Evolutionary conservation across 2,797 vertebrate genomes (phyloP).

Genomic region (Emydoidea blandingii): DNA sequence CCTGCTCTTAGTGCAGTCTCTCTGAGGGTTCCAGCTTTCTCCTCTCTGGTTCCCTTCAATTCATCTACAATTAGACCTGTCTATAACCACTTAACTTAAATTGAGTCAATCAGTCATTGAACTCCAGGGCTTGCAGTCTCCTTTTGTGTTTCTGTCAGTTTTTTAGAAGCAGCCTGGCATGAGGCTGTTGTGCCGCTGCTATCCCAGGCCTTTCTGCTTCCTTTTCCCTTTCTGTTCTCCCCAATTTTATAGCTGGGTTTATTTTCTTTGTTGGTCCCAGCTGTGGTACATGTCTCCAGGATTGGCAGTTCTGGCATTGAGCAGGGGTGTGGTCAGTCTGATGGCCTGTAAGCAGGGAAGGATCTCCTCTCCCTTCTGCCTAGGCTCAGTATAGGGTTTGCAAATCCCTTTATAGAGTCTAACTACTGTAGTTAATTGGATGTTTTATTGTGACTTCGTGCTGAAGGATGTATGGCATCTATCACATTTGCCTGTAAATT

Average conservation of each 20-base stretch:
- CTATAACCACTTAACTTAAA: background rate
- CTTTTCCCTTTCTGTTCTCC: background rate
- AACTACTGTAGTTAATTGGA: background rate
- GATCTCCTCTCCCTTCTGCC: background rate
- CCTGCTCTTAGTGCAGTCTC: background rate
- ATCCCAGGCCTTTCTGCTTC: background rate
- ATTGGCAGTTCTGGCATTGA: background rate
- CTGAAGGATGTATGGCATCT: background rate
- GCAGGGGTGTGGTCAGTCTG: background rate
- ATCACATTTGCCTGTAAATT: background rate
- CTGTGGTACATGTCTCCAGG: background rate
- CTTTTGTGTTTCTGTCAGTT: background rate
- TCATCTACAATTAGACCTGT: background rate
- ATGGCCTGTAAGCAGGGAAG: background rate
- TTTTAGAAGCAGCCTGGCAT: background rate
- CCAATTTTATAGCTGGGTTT: background rate
- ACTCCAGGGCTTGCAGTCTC: background rate
- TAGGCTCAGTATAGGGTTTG: background rate
- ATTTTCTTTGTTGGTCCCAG: background rate
- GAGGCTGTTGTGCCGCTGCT: background rate
- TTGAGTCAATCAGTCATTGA: background rate
- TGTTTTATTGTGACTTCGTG: background rate
- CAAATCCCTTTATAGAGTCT: background rate
- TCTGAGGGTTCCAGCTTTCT: background rate
- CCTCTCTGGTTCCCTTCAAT: background rate